Conservation (phyloP, 2,797 vertebrate genomes). For the Paratrypauchen microcephalus region DNA sequence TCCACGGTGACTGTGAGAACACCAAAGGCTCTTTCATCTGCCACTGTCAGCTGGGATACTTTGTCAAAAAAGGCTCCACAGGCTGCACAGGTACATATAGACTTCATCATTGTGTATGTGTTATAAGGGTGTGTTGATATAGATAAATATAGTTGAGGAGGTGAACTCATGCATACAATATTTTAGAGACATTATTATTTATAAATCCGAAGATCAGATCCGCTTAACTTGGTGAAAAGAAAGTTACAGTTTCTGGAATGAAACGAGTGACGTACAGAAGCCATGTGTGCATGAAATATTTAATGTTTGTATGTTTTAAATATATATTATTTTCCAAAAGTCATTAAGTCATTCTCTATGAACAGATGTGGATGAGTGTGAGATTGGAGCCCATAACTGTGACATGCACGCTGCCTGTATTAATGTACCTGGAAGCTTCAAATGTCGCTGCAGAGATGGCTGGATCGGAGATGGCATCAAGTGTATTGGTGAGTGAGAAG, state of each 20-base stretch:
- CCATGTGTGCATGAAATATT: background rate
- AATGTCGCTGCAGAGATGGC: constrained; percentile 88
- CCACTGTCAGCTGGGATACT: constrained; percentile 90
- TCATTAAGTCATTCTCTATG: constrained; percentile 3
- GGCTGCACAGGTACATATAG: constrained; percentile 86
- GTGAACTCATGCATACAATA: constrained; percentile 48
- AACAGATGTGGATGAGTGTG: constrained; percentile 91
- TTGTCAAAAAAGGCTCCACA: constrained; percentile 87
- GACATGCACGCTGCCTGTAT: constrained; percentile 89
- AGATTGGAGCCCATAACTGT: constrained; percentile 90
- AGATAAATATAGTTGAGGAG: constrained; percentile 14
- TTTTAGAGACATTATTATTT: constrained; percentile 29
- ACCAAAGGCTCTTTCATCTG: constrained; percentile 95
- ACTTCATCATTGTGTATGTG: background rate
- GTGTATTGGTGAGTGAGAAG: constrained; percentile 84
- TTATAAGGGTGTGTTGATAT: background rate
- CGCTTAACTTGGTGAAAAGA: constrained; percentile 5
- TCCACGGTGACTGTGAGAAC: constrained; percentile 93
- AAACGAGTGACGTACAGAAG: background rate
- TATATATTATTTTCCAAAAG: background rate
- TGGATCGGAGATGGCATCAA: constrained; percentile 91
- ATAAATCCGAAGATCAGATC: constrained; percentile 7
- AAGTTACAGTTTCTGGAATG: constrained; percentile 1
- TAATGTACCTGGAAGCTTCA: constrained; percentile 91
- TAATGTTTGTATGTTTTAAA: background rate